Evolutionary conservation across 1,140 invertebrate genomes (phyloP).

Genomic region (Adoxophyes honmai): DNA sequence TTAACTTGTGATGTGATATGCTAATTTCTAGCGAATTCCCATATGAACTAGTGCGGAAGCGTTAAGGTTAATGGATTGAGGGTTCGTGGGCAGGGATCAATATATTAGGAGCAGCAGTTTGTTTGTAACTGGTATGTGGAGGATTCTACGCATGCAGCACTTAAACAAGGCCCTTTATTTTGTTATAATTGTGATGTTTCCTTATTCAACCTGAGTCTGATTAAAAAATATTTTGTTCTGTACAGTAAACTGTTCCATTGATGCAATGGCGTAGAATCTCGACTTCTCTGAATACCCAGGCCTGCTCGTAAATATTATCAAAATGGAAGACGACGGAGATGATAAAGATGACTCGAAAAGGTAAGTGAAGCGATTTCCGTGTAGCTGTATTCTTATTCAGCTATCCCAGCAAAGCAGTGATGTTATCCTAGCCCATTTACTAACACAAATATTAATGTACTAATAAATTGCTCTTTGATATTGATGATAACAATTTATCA

Average conservation of each 20-base stretch:
- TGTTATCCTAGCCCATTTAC: too few species aligned
- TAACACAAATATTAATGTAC: too few species aligned
- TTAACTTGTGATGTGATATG: too few species aligned
- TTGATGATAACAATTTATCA: too few species aligned
- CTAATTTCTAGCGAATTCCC: too few species aligned
- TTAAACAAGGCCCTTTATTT: background rate
- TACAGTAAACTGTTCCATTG: background rate
- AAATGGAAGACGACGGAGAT: slow-evolving; percentile 63
- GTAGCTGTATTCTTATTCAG: background rate
- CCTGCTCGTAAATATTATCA: slow-evolving; percentile 17
- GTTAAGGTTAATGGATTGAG: too few species aligned
- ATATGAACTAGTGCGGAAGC: too few species aligned
- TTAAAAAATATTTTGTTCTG: too few species aligned
- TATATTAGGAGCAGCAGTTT: too few species aligned
- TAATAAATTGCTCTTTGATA: background rate
- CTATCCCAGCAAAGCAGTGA: background rate
- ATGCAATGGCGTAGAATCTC: background rate
- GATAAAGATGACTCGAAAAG: slow-evolving; percentile 67
- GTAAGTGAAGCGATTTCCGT: slow-evolving; percentile 22
- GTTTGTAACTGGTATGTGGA: background rate
- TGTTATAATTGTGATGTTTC: too few species aligned
- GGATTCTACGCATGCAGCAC: background rate
- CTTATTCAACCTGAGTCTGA: too few species aligned
- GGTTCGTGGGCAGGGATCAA: too few species aligned
- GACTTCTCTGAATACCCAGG: background rate